phyloP scores from a whole-genome alignment of 2,113 vertebrate genomes.

The Channa argus region DNA sequence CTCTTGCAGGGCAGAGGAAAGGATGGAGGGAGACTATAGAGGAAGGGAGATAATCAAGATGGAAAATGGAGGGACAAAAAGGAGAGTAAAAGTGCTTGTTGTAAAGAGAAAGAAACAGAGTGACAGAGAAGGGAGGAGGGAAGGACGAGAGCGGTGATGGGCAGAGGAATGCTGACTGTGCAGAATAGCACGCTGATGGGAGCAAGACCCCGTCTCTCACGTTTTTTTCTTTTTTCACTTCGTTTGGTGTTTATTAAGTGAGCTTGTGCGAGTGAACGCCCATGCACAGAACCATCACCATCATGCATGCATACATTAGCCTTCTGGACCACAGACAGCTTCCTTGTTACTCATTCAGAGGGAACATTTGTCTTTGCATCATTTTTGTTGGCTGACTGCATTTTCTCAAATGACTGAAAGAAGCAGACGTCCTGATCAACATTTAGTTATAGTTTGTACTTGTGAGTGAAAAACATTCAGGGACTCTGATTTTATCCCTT shows the following conservation, averaged over 20 bases:
- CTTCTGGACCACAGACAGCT: background rate
- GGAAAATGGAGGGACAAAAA: conserved; percentile 42
- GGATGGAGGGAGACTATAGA: conserved; percentile 26
- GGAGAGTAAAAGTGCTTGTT: conserved; percentile 52
- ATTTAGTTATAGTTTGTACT: background rate
- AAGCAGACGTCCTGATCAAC: background rate
- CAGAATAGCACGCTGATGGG: conserved; percentile 67
- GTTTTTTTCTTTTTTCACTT: background rate
- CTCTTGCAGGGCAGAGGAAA: conserved; percentile 23
- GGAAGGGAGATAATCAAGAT: conserved; percentile 28
- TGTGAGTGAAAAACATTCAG: conserved; percentile 1
- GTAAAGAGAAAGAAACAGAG: conserved; percentile 50
- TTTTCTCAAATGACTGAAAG: background rate
- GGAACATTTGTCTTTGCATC: conserved; percentile 24
- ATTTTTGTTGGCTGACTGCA: background rate
- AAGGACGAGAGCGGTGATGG: conserved; percentile 36
- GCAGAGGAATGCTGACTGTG: conserved; percentile 70
- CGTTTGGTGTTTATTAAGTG: conserved; percentile 33
- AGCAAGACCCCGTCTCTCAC: conserved; percentile 59
- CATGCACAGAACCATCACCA: background rate
- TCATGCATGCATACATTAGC: conserved; percentile 5
- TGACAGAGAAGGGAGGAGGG: background rate
- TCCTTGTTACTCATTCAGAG: conserved; percentile 11
- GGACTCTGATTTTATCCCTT: background rate
- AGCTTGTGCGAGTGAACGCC: conserved; percentile 4